Evolutionary conservation across 2,888 invertebrate species (phyloP), one percentile per base, ranked within the genome.

Genomic region (Chrysodeixis includens): DNA sequence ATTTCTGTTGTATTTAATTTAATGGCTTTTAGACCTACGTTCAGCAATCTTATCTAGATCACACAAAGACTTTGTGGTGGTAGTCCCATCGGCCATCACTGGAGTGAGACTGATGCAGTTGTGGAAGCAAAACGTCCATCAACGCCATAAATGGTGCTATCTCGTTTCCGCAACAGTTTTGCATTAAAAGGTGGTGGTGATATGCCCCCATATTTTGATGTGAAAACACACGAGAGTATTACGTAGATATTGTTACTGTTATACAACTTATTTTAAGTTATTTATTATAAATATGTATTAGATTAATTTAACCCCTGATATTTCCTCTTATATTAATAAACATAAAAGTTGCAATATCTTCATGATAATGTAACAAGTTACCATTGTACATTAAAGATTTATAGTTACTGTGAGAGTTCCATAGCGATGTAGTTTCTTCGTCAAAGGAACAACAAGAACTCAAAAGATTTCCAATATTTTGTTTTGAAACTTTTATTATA

Each of bases 281-380:
- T 40, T 40, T 40, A 40, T 40, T 40, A 40, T 40, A n/a, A 40
- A n/a, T 40, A 40, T 40, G 40, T 40, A 40, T 40, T n/a, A 40
- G 40, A 40, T 7, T 40, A 40, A n/a, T 40, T 40, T 40, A n/a
- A 4, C 5, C n/a, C n/a, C n/a, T n/a, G 35, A 40, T 40, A 40
- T n/a, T 40, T 40, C 40, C 40, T 40, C n/a, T 40, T 40, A n/a
- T 40, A 40, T 40, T n/a, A n/a, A 5, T 40, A 14, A 14, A 35
- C 35, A 10, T 32, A 4, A 35, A 35, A 4, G 14, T 14, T 35
- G 10, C 14, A 12, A 35, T 35, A 35, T 35, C 14, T 1, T 14
- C 5, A 35, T 35, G 35, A 14, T 35, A 14, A 35, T 3, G 14
- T 35, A 4, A 35, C 35, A 35, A 35, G 35, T 35, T 35, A 35